phyloP scores from a whole-genome alignment of 1,140 invertebrate species.

The Conus ventricosus region DNA sequence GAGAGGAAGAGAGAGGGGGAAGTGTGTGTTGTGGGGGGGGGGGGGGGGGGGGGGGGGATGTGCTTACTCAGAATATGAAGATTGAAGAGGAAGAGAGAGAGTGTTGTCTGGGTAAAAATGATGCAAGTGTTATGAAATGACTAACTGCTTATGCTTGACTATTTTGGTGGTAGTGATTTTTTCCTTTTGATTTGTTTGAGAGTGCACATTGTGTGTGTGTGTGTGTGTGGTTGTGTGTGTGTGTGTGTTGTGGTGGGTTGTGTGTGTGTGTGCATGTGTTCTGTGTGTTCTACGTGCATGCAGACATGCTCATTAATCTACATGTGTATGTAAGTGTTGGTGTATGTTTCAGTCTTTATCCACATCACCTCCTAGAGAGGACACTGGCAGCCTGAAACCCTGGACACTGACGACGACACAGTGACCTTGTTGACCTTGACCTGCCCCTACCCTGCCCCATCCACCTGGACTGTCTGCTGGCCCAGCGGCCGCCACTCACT shows the following conservation, averaged over 20 bases:
- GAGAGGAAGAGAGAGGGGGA: no score
- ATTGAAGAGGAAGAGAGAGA: no score
- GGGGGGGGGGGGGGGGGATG: no score
- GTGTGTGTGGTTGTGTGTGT: background rate
- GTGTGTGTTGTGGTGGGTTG: background rate
- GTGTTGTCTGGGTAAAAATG: no score
- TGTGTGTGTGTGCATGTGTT: no score
- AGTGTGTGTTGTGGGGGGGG: no score
- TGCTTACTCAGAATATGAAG: no score
- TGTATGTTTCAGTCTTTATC: background rate
- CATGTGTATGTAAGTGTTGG: background rate
- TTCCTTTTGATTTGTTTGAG: no score
- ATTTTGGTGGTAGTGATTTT: no score
- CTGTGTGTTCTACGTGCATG: background rate
- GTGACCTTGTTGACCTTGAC: background rate
- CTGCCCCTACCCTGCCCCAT: background rate
- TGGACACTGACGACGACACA: background rate
- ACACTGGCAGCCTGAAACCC: background rate
- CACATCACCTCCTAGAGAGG: background rate
- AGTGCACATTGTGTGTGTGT: no score
- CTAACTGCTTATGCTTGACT: no score
- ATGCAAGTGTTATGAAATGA: no score
- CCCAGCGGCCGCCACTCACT: conserved; percentile 29
- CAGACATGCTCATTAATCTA: background rate
- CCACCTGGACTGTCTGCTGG: background rate